These are phyloP conservation scores for Schizaphis graminum DNA, from an alignment of 2,888 invertebrate species.

Conservation along the genomic window DNA sequence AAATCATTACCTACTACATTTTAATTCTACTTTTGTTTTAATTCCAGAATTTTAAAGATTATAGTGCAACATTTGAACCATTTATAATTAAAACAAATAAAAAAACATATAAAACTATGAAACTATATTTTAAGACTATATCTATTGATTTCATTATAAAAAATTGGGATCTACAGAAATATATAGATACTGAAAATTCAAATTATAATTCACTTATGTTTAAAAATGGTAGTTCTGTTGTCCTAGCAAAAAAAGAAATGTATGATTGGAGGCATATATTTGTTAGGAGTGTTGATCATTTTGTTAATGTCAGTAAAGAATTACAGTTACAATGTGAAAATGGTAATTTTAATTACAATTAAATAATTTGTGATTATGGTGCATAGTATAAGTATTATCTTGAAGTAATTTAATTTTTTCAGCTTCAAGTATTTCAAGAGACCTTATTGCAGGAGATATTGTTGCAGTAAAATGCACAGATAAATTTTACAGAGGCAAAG, in stretches of 20 bases:
- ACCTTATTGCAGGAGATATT: constrained; percentile 13
- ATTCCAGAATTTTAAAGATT: constrained; percentile 49
- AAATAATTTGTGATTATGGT: neutral
- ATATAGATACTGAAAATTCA: neutral
- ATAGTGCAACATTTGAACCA: constrained; percentile 28
- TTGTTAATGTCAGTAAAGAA: constrained; percentile 16
- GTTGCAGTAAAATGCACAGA: constrained; percentile 45
- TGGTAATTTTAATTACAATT: constrained; percentile 32
- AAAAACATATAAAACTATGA: constrained; percentile 46
- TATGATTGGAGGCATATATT: constrained; percentile 55
- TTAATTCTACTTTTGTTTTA: neutral
- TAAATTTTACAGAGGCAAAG: constrained; percentile 52
- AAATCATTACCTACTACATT: neutral
- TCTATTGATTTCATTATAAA: constrained; percentile 51
- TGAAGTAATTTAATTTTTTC: neutral
- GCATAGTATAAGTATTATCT: neutral
- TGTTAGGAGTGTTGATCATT: constrained; percentile 46
- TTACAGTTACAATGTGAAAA: constrained; percentile 39
- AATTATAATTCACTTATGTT: constrained; percentile 21
- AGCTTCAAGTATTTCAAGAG: constrained; percentile 22
- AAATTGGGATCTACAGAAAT: constrained; percentile 46
- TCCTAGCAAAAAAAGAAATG: constrained; percentile 27
- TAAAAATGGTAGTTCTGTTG: constrained; percentile 53
- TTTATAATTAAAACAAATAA: neutral
- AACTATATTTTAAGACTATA: neutral